phyloP scores from a whole-genome alignment of 2,113 vertebrate genomes.

The Burhinus bistriatus region DNA sequence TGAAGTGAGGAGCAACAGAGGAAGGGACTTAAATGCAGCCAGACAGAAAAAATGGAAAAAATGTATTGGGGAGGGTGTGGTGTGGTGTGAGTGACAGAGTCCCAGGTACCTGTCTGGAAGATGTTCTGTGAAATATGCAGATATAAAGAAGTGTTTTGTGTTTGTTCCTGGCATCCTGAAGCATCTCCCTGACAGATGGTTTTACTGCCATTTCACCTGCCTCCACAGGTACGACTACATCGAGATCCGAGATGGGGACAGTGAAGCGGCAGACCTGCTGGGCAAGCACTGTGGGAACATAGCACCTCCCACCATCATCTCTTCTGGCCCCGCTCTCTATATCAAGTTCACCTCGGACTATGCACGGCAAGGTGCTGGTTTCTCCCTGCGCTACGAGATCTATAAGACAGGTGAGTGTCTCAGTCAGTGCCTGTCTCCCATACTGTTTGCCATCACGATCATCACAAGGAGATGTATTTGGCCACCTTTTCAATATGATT shows the following conservation, averaged over 20 bases:
- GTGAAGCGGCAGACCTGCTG: slow-evolving; percentile 86
- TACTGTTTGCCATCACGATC: background rate
- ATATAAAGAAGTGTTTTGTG: background rate
- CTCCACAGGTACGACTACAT: slow-evolving; percentile 92
- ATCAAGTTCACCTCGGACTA: slow-evolving; percentile 98
- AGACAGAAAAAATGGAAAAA: background rate
- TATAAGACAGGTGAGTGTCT: slow-evolving; percentile 89
- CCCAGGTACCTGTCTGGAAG: background rate
- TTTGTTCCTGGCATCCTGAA: background rate
- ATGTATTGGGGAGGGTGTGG: background rate
- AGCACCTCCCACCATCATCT: slow-evolving; percentile 93
- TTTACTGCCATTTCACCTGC: background rate
- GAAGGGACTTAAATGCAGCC: background rate
- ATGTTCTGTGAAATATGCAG: background rate
- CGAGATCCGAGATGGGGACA: slow-evolving; percentile 94
- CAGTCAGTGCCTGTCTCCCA: background rate
- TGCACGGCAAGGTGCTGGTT: slow-evolving; percentile 95
- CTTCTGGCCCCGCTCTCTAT: slow-evolving; percentile 89
- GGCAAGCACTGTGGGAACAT: slow-evolving; percentile 98
- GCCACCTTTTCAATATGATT: background rate
- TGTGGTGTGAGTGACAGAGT: background rate
- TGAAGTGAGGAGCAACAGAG: background rate
- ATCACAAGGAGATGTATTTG: background rate
- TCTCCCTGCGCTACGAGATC: slow-evolving; percentile 98
- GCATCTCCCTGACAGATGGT: background rate